These are phyloP conservation scores for Heliconius charithonia DNA, from an alignment of 2,888 invertebrate species.

Conservation along the genomic window DNA sequence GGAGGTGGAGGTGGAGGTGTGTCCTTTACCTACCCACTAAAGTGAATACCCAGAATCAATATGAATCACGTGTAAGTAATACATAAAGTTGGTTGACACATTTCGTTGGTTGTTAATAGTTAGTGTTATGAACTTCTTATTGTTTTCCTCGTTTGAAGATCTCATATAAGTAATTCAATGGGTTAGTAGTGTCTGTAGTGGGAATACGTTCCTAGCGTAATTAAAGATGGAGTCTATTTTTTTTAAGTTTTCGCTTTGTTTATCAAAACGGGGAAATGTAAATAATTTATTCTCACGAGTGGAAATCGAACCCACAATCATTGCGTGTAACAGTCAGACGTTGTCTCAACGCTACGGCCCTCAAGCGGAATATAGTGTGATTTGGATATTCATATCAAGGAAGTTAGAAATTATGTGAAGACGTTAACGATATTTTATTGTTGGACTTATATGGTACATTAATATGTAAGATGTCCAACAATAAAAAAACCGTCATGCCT, in stretches of 20 bases:
- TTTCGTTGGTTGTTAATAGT: neutral
- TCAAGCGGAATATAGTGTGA: too few species aligned
- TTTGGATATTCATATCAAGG: too few species aligned
- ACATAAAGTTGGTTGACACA: neutral
- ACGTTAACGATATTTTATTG: too few species aligned
- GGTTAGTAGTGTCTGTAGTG: neutral
- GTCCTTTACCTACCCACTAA: neutral
- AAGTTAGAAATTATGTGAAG: too few species aligned
- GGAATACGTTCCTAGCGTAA: neutral
- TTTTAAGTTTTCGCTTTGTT: neutral
- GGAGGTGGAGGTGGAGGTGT: conserved; percentile 15
- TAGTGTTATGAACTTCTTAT: neutral
- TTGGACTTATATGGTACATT: too few species aligned
- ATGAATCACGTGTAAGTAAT: neutral
- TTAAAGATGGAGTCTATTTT: too few species aligned
- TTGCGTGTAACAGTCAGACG: too few species aligned
- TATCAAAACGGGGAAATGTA: neutral
- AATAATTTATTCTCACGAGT: neutral
- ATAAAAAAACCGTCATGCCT: neutral
- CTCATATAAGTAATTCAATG: neutral
- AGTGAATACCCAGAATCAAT: neutral
- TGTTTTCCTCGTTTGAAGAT: conserved; percentile 5
- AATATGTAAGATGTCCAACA: too few species aligned
- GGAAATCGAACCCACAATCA: too few species aligned
- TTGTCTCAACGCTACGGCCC: too few species aligned